Evolutionary conservation across 2,113 vertebrate genomes (phyloP).

Genomic region (rat (Rattus norvegicus)): GRCr8 NC_086028.1:25129501-25130000

Average conservation of each 20-base stretch:
- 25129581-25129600: not conserved
- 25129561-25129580: not conserved
- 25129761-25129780: not conserved
- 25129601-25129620: not conserved
- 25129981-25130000: not conserved
- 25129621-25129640: not conserved
- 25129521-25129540: not conserved
- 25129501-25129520: not conserved
- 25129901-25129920: not conserved
- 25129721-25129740: not conserved
- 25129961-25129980: not conserved
- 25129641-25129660: too few species aligned
- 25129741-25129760: not conserved
- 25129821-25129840: not conserved
- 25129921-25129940: not conserved
- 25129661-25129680: too few species aligned
- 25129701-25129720: not conserved
- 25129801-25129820: not conserved
- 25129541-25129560: not conserved
- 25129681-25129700: not conserved
- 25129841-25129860: not conserved
- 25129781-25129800: not conserved
- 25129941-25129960: not conserved
- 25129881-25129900: not conserved
- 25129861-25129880: not conserved